Percentiles rank a stretch among this genome's conserved stretches.
phyloP scores from a whole-genome alignment of 2,113 vertebrate species.

The Perca fluviatilis region DNA sequence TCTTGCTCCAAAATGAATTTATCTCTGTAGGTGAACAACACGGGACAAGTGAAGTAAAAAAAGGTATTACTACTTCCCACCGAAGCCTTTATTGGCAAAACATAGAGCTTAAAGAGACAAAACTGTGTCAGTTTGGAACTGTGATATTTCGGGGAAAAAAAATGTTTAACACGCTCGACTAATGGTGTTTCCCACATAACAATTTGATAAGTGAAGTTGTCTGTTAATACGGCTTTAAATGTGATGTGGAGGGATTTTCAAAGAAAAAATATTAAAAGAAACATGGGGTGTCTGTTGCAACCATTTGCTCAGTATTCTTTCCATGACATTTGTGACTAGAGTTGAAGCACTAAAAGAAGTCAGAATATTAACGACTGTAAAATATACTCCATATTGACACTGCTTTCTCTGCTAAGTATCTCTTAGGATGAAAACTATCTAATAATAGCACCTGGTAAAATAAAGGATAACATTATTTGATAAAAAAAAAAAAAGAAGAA shows the following conservation, averaged over 20 bases:
- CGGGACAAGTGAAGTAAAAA: background rate
- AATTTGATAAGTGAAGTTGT: background rate
- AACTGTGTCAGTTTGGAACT: background rate
- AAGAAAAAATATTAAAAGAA: background rate
- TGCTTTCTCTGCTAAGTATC: background rate
- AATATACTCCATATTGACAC: background rate
- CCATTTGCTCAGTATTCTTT: background rate
- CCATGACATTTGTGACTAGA: background rate
- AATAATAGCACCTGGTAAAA: background rate
- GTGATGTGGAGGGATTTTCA: background rate
- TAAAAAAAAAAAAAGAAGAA: background rate
- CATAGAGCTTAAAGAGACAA: background rate
- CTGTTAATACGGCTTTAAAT: background rate
- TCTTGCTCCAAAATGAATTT: constrained; percentile 94
- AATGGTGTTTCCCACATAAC: background rate
- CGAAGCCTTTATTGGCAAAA: background rate
- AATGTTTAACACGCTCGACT: background rate
- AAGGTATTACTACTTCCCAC: background rate
- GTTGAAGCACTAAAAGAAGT: background rate
- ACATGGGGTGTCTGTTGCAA: background rate
- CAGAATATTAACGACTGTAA: background rate
- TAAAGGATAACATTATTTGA: constrained; percentile 8
- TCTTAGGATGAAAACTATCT: background rate
- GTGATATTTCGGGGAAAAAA: background rate
- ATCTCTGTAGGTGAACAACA: constrained; percentile 84